These are phyloP conservation scores for Pterostichus niger DNA, from an alignment of 2,888 invertebrate genomes.

Conservation along the genomic window DNA sequence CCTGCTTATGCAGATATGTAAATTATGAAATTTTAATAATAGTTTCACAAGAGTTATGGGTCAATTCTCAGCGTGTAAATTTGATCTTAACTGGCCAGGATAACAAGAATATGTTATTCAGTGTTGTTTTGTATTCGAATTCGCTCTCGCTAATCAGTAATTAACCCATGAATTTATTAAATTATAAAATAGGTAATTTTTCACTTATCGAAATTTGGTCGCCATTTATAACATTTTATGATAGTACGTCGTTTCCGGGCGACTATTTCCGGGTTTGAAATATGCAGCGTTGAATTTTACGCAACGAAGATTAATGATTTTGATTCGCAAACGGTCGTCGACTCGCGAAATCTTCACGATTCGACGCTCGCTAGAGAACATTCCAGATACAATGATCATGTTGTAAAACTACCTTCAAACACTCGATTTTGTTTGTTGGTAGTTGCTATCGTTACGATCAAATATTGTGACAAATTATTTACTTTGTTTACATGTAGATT, in stretches of 20 bases:
- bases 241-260: constrained; percentile 2
- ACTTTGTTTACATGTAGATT: background rate
- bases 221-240: background rate
- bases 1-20: too few species aligned
- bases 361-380: too few species aligned
- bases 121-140: too few species aligned
- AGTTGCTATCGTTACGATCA: background rate
- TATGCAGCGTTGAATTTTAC: background rate
- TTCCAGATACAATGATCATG: background rate
- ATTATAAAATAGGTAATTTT: too few species aligned
- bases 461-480: background rate
- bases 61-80: too few species aligned
- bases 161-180: too few species aligned
- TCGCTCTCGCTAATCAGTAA: too few species aligned
- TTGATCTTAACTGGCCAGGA: too few species aligned
- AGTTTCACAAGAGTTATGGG: too few species aligned
- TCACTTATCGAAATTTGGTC: background rate
- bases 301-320: constrained; percentile 39
- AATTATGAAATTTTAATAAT: too few species aligned
- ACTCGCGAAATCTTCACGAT: background rate
- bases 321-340: constrained; percentile 11
- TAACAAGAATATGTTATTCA: too few species aligned
- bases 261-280: constrained; percentile 7
- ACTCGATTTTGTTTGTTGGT: background rate
- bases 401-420: background rate